Percentiles rank a stretch among this genome's conserved stretches.
Conservation (phyloP, 1,140 invertebrate species). For the Dreissena rostriformis region DNA sequence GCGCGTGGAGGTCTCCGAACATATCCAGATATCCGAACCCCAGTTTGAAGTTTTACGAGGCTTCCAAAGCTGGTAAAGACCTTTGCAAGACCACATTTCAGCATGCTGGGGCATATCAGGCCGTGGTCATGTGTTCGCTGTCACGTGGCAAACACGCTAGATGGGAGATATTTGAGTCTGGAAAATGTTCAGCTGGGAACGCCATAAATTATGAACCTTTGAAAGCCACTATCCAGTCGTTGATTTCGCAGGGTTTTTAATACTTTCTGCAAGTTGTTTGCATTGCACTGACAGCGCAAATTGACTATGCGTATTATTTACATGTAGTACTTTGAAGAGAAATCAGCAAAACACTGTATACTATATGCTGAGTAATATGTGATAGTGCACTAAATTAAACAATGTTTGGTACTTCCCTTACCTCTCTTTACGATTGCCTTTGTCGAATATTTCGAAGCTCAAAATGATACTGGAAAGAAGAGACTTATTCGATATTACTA, state of each 20-base stretch:
- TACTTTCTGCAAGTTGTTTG: too few species aligned
- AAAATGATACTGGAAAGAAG: too few species aligned
- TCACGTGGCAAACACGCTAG: slow-evolving; percentile 27
- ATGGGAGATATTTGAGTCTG: slow-evolving; percentile 65
- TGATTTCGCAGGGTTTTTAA: background rate
- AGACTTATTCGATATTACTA: too few species aligned
- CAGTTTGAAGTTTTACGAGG: slow-evolving; percentile 67
- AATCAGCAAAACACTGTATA: too few species aligned
- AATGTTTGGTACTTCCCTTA: too few species aligned
- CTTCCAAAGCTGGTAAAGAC: slow-evolving; percentile 45
- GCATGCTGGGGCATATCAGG: slow-evolving; percentile 57
- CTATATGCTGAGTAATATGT: too few species aligned
- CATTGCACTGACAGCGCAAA: too few species aligned
- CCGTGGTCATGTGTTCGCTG: slow-evolving; percentile 68
- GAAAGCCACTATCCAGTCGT: background rate
- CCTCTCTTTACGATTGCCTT: too few species aligned
- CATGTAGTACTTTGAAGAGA: too few species aligned
- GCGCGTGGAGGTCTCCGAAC: slow-evolving; percentile 61
- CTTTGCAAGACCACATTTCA: slow-evolving; percentile 64
- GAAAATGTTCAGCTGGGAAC: slow-evolving; percentile 64
- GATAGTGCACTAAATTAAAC: too few species aligned
- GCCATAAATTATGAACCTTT: slow-evolving; percentile 52
- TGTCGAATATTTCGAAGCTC: too few species aligned
- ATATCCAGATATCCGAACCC: slow-evolving; percentile 62
- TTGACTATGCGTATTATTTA: too few species aligned